phyloP scores from a whole-genome alignment of 1,140 invertebrate species.

The Propsilocerus akamusi region DNA sequence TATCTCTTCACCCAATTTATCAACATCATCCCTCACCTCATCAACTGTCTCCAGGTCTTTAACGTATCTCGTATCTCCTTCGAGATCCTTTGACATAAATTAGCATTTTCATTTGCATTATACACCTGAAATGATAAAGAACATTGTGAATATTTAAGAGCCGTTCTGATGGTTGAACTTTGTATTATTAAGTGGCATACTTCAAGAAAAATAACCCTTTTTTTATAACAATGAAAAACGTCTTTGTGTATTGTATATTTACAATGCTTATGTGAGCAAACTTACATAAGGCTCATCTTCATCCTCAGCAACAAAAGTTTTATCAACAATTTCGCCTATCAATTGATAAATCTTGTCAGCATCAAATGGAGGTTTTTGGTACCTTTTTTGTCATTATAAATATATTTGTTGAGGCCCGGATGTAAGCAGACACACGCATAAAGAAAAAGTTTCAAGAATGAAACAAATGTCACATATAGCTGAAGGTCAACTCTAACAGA shows the following conservation, averaged over 20 bases:
- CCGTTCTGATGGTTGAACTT: too few relatives aligned
- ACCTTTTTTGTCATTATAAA: too few relatives aligned
- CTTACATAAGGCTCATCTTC: background rate
- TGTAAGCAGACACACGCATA: too few relatives aligned
- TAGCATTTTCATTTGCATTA: background rate
- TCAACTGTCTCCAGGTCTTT: background rate
- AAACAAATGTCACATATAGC: too few relatives aligned
- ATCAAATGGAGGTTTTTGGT: background rate
- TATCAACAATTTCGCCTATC: background rate
- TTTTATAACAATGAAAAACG: too few relatives aligned
- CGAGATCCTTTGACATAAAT: background rate
- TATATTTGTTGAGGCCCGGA: too few relatives aligned
- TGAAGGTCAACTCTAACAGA: background rate
- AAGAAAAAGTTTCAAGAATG: background rate
- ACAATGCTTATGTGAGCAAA: background rate
- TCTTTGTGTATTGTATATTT: background rate
- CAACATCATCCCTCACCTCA: background rate
- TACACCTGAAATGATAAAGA: too few relatives aligned
- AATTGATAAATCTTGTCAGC: background rate
- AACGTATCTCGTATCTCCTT: background rate
- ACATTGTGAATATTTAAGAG: too few relatives aligned
- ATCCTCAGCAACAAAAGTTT: background rate
- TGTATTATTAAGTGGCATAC: too few relatives aligned
- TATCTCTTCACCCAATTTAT: too few relatives aligned
- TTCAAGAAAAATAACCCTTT: too few relatives aligned